Base-by-base conservation (phyloP, 2,888 invertebrate genomes). In the Cephus sareptanus region DNA sequence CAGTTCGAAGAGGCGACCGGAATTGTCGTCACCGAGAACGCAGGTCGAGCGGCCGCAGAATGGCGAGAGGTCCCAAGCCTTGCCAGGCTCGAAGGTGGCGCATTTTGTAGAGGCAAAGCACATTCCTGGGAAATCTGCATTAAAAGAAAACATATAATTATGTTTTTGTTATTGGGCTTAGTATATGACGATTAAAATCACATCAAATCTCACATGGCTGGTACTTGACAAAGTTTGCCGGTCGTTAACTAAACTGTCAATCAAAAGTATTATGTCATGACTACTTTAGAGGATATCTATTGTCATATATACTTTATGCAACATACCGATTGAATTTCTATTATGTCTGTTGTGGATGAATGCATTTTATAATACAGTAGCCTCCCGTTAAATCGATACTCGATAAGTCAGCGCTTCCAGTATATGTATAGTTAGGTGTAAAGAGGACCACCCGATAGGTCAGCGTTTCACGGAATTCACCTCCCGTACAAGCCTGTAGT, bases 41-140 rank as follows among this genome's bases (percentile, higher is more conserved):
- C 97, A 97, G 77, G 96, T 97, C 86, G 97, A 96, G 84, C 96
- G 95, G n/a, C 97, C 97, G 89, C 97, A 97, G 95, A 97, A 97
- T 9, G 97, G 97, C 3, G 95, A 93, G 86, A 97, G 92, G 77
- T 97, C 97, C 97, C 97, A 97, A 80, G 95, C 93, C 92, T 97
- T 95, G 81, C 95, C 96, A 3, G 97, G 96, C 90, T 97, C 97
- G 76, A 97, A 95, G 23, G 97, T 97, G 70, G 97, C 96, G 92
- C 97, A 98, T 79, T 95, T 94, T 78, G 97, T 98, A 11, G 97
- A 97, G 0, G 97, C 97, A 92, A 97, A 98, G 90, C 97, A 98
- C 94, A 96, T 95, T 69, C 96, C 97, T 75, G 97, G 97, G 93
- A 97, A 98, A 92, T 98, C 97, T 95, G 91, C 0, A 92, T 9